Conservation (phyloP, 2,113 vertebrate species). For the Sinocyclocheilus grahami region DNA sequence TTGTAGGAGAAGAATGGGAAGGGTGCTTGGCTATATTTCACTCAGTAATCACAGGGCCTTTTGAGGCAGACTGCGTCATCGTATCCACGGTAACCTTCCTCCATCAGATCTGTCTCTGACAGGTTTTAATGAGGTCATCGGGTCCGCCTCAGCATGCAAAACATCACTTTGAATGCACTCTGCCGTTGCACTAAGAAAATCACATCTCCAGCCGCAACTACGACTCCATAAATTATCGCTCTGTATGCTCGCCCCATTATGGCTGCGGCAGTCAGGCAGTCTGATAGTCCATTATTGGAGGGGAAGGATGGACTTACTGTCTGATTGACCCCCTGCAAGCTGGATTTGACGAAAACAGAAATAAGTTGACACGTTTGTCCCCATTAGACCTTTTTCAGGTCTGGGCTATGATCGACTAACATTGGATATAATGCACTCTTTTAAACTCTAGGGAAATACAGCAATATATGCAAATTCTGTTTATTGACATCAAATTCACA, state of each 20-base stretch:
- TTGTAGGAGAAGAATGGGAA: conserved; percentile 34
- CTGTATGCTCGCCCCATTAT: conserved; percentile 39
- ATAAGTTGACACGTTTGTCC: background rate
- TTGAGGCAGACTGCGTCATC: conserved; percentile 25
- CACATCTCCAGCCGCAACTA: conserved; percentile 21
- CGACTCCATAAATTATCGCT: conserved; percentile 45
- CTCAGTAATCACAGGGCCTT: conserved; percentile 31
- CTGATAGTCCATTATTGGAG: conserved; percentile 34
- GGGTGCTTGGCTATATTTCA: conserved; percentile 33
- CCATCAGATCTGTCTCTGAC: conserved; percentile 46
- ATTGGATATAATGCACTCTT: background rate
- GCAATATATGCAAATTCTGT: background rate
- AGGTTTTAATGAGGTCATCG: conserved; percentile 58
- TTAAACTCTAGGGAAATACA: background rate
- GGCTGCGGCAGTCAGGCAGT: conserved; percentile 18
- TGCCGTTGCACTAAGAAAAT: conserved; percentile 36
- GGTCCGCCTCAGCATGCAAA: conserved; percentile 51
- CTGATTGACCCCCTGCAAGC: conserved; percentile 28
- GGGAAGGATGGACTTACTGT: conserved; percentile 1
- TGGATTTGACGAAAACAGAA: background rate
- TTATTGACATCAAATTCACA: background rate
- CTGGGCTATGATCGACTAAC: background rate
- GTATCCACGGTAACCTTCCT: conserved; percentile 51
- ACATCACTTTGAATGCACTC: conserved; percentile 46
- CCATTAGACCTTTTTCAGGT: background rate